A percentile compares a stretch with the other conserved stretches of the same genome.
Conservation (phyloP, 2,888 invertebrate genomes). For the Caenorhabditis sp. region DNA sequence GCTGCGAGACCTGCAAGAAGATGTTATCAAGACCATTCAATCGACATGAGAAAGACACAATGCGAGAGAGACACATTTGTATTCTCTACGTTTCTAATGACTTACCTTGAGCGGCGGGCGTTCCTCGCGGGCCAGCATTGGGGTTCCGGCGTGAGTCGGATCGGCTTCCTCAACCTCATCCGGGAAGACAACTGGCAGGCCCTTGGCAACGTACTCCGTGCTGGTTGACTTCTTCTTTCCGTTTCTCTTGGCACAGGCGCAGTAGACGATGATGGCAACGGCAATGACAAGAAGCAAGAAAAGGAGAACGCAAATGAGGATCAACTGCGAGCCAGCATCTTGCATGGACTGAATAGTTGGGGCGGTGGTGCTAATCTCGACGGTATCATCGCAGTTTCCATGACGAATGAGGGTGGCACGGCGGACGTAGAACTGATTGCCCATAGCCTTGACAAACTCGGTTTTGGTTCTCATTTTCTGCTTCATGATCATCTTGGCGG, state of each 20-base stretch:
- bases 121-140: constrained; percentile 95
- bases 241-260: constrained; percentile 62
- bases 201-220: constrained; percentile 84
- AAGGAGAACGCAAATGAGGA: constrained; percentile 87
- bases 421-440: constrained; percentile 74
- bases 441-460: constrained; percentile 75
- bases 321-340: constrained; percentile 90
- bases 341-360: constrained; percentile 65
- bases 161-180: constrained; percentile 91
- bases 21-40: constrained; percentile 53
- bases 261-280: constrained; percentile 86
- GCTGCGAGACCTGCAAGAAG: constrained; percentile 70
- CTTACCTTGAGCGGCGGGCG: constrained; percentile 89
- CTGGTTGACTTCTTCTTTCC: constrained; percentile 64
- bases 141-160: constrained; percentile 88
- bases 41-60: not conserved
- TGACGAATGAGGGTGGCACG: constrained; percentile 62
- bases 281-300: constrained; percentile 91
- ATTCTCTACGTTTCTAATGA: constrained; percentile 30
- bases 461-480: constrained; percentile 69
- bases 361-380: constrained; percentile 65
- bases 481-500: constrained; percentile 68
- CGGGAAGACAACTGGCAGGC: constrained; percentile 92
- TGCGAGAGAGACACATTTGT: not conserved
- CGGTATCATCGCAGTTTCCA: constrained; percentile 63